These are phyloP conservation scores for Cloeon dipterum DNA, from an alignment of 2,888 invertebrate genomes.

Conservation along the genomic window DNA sequence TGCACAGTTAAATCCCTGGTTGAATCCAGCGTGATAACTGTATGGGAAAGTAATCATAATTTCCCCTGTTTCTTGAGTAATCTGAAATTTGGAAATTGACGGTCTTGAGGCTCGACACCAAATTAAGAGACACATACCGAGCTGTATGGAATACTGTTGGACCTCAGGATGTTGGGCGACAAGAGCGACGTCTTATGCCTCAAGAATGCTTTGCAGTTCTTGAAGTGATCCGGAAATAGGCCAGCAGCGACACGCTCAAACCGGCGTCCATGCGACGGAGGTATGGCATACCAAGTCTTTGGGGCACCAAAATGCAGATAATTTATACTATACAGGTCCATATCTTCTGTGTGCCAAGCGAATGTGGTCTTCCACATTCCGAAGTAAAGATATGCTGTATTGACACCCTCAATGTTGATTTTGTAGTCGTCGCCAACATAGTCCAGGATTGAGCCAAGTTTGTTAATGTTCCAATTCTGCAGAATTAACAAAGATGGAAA, in stretches of 20 bases:
- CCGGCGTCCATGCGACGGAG: conserved; percentile 28
- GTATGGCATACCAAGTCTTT: conserved; percentile 21
- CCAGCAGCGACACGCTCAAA: conserved; percentile 21
- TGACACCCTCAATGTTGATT: conserved; percentile 28
- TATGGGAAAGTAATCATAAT: conserved; percentile 37
- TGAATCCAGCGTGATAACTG: conserved; percentile 35
- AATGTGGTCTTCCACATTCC: conserved; percentile 40
- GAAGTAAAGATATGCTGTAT: conserved; percentile 36
- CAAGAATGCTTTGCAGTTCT: conserved; percentile 22
- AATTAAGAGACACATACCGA: too few species aligned
- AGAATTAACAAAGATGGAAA: too few species aligned
- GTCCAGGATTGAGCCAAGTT: conserved; percentile 23
- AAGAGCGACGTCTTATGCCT: conserved; percentile 34
- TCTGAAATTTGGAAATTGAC: too few species aligned
- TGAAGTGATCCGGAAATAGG: conserved; percentile 18
- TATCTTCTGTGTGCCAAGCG: conserved; percentile 38
- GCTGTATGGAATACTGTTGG: conserved; percentile 26
- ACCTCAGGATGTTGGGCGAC: conserved; percentile 24
- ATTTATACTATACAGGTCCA: conserved; percentile 28
- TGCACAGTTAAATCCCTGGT: conserved; percentile 34
- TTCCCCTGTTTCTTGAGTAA: conserved; percentile 28
- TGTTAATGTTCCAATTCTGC: not conserved
- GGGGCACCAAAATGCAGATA: not conserved
- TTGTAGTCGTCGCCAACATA: conserved; percentile 24
- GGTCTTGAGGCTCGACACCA: too few species aligned